These are phyloP conservation scores for Clarias macrocephalus DNA, from an alignment of 2,113 vertebrate species.

Conservation along the genomic window DNA sequence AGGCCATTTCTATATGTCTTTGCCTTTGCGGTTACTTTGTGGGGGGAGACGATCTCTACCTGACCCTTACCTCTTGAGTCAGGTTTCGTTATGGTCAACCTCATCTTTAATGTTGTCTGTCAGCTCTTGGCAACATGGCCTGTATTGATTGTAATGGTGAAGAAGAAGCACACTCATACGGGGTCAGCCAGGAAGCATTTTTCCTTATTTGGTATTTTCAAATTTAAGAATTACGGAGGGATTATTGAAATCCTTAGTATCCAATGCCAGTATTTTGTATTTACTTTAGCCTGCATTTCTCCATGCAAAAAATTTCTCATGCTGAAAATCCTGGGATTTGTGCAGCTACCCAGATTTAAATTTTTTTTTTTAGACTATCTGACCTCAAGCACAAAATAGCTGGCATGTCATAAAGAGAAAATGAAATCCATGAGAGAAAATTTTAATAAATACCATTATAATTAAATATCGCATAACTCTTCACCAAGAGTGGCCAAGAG, in stretches of 20 bases:
- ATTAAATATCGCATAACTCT: conserved; percentile 54
- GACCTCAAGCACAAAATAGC: conserved; percentile 12
- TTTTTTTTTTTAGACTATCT: not conserved
- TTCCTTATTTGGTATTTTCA: conserved; percentile 8
- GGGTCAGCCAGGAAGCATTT: not conserved
- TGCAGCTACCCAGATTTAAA: not conserved
- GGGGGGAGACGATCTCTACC: conserved; percentile 17
- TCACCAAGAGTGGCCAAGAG: conserved; percentile 37
- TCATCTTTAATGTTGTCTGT: conserved; percentile 24
- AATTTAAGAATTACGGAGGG: not conserved
- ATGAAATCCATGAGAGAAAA: conserved; percentile 18
- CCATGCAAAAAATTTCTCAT: not conserved
- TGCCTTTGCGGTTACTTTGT: conserved; percentile 61
- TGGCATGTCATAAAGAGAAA: conserved; percentile 5
- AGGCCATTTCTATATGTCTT: conserved; percentile 41
- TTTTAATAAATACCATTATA: conserved; percentile 42
- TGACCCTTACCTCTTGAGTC: conserved; percentile 44
- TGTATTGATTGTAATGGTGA: conserved; percentile 37
- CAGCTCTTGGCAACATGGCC: conserved; percentile 28
- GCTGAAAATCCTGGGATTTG: not conserved
- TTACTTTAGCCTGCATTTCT: not conserved
- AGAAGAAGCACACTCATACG: not conserved
- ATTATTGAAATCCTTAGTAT: conserved; percentile 30
- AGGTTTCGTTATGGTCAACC: conserved; percentile 44
- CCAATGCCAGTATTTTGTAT: not conserved